Evolutionary conservation across 2,113 vertebrate genomes (phyloP), one percentile per base, ranked within the genome.

Genomic region (Panurus biarmicus): DNA sequence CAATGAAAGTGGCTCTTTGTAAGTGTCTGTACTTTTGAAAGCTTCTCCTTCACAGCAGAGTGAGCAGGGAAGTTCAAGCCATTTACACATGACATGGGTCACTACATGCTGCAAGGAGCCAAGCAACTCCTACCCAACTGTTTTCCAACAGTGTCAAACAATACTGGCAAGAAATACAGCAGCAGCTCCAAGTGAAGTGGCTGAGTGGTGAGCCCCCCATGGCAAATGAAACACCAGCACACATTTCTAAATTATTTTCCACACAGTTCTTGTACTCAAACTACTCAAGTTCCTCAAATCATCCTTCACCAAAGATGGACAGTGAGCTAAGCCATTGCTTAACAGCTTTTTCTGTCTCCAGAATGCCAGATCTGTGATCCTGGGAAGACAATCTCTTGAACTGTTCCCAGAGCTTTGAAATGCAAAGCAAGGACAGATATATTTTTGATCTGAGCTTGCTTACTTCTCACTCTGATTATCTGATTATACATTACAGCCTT

Each of bases 381-480:
- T 57, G 40, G 35, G 53, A 73, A 79, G 40, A 40, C 58, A 93
- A 25, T 64, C 92, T 66, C 88, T 83, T 47, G 29, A 85, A 75
- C 76, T 88, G 56, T 6, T 86, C 88, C 64, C 72, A 84, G 25
- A 62, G 64, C 96, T 96, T 96, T 94, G 94, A 93, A 93, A 96
- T 92, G 90, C 86, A 94, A 96, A 94, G 83, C 80, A 96, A 95
- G 83, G 80, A 78, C 76, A 94, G 61, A 77, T 56, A 47, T 23
- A 69, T 53, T 95, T 95, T 86, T 95, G 90, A 96, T 95, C 90
- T 54, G 69, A 93, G 89, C 86, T 96, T 84, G 79, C 90, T 88
- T 90, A 88, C 88, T 95, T 81, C 89, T 84, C 36, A 35, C 66
- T 80, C 74, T 21, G 61, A 85, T 92, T 87, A 84, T 75, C 91